phyloP scores from a whole-genome alignment of 1,140 invertebrate genomes.

The Drosophila funebris region DNA sequence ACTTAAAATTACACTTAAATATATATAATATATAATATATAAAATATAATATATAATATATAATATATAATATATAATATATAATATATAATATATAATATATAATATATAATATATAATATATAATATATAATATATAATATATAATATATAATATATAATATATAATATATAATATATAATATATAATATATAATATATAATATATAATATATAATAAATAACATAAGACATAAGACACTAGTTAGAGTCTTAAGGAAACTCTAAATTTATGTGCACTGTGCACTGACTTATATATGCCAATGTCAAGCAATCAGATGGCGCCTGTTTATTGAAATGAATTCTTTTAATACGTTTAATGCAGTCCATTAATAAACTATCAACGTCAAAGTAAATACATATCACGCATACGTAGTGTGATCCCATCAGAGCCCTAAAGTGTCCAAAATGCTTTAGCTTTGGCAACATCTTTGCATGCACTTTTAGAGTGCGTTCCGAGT shows the following conservation, averaged over 20 bases:
- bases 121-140: too few species aligned
- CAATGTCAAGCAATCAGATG: conserved; percentile 15
- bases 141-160: too few species aligned
- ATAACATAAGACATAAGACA: not conserved
- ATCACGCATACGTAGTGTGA: conserved; percentile 66
- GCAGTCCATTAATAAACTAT: conserved; percentile 48
- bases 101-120: too few species aligned
- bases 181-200: too few species aligned
- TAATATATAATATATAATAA: too few species aligned
- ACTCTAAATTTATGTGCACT: too few species aligned
- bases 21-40: not conserved
- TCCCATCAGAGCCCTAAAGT: not conserved
- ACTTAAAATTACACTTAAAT: too few species aligned
- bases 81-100: too few species aligned
- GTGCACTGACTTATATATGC: conserved; percentile 4
- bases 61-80: too few species aligned
- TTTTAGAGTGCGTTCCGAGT: conserved; percentile 2
- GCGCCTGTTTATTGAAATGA: conserved; percentile 24
- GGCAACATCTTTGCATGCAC: conserved; percentile 15
- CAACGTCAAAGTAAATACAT: conserved; percentile 17
- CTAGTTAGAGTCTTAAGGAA: too few species aligned
- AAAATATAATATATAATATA: too few species aligned
- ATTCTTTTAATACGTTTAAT: not conserved
- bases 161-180: too few species aligned
- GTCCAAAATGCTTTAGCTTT: not conserved